phyloP scores from a whole-genome alignment of 2,797 vertebrate species.

The Natrix natrix region DNA sequence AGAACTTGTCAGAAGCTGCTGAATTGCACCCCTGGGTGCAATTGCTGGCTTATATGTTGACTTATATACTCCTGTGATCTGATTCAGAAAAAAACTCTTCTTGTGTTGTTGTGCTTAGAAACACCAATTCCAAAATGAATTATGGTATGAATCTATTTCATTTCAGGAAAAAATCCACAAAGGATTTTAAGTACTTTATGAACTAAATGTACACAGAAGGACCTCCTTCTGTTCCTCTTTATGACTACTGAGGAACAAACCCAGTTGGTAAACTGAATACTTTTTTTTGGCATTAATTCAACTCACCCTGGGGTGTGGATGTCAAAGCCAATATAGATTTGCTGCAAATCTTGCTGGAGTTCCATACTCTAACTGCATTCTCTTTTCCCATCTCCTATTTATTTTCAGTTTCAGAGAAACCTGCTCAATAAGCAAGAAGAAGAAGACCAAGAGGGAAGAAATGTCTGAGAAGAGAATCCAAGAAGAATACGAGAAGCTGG shows the following conservation, averaged over 20 bases:
- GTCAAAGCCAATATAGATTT: neutral
- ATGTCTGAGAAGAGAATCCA: slow-evolving; percentile 92
- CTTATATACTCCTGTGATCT: neutral
- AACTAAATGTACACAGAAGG: neutral
- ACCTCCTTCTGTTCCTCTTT: neutral
- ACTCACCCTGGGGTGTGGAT: neutral
- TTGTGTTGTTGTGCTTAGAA: neutral
- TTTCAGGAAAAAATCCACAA: neutral
- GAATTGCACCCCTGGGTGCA: too few species aligned
- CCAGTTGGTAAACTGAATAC: neutral
- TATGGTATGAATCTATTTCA: neutral
- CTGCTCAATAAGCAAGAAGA: slow-evolving; percentile 94
- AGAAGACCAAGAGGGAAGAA: slow-evolving; percentile 90
- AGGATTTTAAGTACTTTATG: neutral
- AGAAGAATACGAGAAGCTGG: slow-evolving; percentile 92
- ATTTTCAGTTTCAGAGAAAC: slow-evolving; percentile 90
- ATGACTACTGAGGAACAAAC: neutral
- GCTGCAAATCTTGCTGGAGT: neutral
- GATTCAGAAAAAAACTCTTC: neutral
- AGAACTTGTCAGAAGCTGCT: too few species aligned
- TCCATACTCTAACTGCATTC: neutral
- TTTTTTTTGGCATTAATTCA: neutral
- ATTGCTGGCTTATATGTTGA: neutral
- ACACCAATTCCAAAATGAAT: neutral
- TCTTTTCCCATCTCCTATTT: slow-evolving; percentile 11